A percentile compares a stretch with the other conserved stretches of the same genome.
phyloP scores from a whole-genome alignment of 2,113 vertebrate species.

The Prionailurus bengalensis region DNA sequence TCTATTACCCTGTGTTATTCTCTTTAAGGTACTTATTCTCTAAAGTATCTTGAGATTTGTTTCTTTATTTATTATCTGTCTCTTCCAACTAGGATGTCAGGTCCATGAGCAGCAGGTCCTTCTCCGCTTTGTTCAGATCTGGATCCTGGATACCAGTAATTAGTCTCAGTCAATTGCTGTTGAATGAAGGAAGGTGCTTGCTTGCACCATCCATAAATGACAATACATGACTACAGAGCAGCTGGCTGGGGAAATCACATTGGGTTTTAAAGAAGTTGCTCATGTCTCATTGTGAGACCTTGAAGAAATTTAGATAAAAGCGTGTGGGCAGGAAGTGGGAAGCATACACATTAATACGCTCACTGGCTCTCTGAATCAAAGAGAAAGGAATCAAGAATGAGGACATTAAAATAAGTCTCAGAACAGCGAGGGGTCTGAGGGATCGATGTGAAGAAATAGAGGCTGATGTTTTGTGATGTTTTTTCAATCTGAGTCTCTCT shows the following conservation, averaged over 20 bases:
- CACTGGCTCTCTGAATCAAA: conserved; percentile 49
- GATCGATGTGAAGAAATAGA: fast-evolving
- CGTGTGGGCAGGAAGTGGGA: conserved; percentile 67
- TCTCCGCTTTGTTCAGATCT: neutral
- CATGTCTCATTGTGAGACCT: neutral
- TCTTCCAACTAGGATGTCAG: neutral
- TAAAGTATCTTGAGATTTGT: neutral
- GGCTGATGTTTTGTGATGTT: neutral
- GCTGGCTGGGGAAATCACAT: neutral
- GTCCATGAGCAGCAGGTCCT: too few relatives aligned
- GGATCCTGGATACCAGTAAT: fast-evolving
- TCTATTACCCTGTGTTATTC: too few relatives aligned
- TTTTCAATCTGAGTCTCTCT: neutral
- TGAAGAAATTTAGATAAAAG: conserved; percentile 58
- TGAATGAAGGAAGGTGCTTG: neutral
- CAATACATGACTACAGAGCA: neutral
- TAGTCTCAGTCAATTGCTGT: fast-evolving
- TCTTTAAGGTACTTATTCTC: fast-evolving
- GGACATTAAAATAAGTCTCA: neutral
- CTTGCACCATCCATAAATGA: neutral
- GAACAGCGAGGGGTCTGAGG: fast-evolving
- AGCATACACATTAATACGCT: neutral
- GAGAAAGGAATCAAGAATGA: neutral
- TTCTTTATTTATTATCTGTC: neutral
- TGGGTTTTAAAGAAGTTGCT: neutral